phyloP scores from a whole-genome alignment of 2,113 vertebrate species.

The Gallinago media region DNA sequence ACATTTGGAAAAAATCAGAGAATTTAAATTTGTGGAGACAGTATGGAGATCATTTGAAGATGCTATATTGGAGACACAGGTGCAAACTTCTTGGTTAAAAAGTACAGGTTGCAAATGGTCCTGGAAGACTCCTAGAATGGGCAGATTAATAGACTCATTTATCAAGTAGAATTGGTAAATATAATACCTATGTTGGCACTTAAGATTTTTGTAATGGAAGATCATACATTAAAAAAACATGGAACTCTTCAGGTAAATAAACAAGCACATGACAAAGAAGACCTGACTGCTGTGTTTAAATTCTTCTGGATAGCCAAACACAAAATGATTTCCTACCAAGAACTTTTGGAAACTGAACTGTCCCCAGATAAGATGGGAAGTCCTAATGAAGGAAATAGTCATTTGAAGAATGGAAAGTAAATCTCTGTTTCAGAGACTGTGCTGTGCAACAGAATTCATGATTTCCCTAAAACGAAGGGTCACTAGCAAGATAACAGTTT shows the following conservation, averaged over 20 bases:
- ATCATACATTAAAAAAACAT: background rate
- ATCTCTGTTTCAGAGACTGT: background rate
- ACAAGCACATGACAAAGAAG: background rate
- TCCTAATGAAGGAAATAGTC: background rate
- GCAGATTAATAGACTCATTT: background rate
- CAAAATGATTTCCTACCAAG: background rate
- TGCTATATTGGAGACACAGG: background rate
- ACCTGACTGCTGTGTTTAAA: background rate
- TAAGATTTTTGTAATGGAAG: background rate
- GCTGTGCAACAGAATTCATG: background rate
- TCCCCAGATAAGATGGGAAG: background rate
- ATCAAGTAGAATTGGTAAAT: background rate
- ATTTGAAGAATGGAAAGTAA: background rate
- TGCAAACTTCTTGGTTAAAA: background rate
- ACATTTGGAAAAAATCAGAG: background rate
- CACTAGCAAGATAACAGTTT: background rate
- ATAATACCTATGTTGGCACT: background rate
- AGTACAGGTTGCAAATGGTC: background rate
- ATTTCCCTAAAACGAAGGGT: background rate
- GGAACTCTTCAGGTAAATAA: background rate
- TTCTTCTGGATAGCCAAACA: background rate
- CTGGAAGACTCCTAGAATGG: background rate
- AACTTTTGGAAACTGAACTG: background rate
- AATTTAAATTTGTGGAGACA: background rate
- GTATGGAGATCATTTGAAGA: background rate